phyloP scores from a whole-genome alignment of 1,140 invertebrate genomes.

The Lucilia sericata region DNA sequence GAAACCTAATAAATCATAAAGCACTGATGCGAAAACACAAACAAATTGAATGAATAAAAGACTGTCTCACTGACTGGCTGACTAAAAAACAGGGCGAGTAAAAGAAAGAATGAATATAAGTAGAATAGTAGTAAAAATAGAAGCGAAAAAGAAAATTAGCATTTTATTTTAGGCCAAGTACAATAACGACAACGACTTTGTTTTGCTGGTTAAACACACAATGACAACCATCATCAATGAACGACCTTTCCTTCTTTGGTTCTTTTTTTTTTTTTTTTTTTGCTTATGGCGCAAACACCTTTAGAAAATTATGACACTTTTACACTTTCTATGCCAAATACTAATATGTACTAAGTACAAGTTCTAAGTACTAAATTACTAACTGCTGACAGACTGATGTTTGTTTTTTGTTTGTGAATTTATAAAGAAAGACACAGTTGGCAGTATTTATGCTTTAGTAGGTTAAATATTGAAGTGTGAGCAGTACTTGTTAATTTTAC shows the following conservation, averaged over 20 bases:
- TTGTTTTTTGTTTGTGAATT: not conserved
- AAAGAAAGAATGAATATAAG: not conserved
- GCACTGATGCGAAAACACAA: not conserved
- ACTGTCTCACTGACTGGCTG: not conserved
- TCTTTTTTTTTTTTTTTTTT: not conserved
- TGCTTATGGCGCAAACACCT: not conserved
- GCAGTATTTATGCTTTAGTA: not conserved
- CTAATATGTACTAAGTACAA: not conserved
- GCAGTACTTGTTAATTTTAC: not conserved
- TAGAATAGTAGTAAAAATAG: not conserved
- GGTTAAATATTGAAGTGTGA: not conserved
- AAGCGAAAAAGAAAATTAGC: not conserved
- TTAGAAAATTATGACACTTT: slow-evolving; percentile 4
- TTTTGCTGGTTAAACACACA: not conserved
- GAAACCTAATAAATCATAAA: slow-evolving; percentile 12
- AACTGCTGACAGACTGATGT: not conserved
- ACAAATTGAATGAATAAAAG: not conserved
- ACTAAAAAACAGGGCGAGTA: not conserved
- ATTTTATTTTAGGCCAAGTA: slow-evolving; percentile 7
- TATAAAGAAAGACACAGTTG: not conserved
- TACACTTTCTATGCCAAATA: not conserved
- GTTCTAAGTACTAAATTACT: not conserved
- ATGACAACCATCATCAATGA: slow-evolving; percentile 6
- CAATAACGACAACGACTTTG: not conserved
- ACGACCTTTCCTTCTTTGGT: not conserved